phyloP scores from a whole-genome alignment of 1,140 invertebrate genomes.

The Caenorhabditis tropicalis region DNA sequence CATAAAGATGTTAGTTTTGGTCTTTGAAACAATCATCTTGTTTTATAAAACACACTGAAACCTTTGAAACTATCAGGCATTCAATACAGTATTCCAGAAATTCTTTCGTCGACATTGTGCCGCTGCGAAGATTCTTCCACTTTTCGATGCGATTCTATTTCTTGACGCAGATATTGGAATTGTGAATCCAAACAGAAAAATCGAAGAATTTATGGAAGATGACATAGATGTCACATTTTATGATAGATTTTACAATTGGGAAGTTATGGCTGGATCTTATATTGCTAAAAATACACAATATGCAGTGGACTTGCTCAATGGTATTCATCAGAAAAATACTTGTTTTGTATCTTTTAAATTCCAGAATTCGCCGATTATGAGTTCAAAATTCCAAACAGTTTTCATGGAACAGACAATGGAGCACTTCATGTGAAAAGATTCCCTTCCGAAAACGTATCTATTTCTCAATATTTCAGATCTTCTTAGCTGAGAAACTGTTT shows the following conservation, averaged over 20 bases:
- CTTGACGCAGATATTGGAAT: conserved; percentile 68
- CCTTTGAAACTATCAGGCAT: neutral
- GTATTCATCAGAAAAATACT: neutral
- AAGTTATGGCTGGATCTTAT: conserved; percentile 65
- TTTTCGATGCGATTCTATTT: conserved; percentile 61
- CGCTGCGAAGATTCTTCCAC: neutral
- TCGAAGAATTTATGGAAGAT: conserved; percentile 66
- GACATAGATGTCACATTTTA: conserved; percentile 65
- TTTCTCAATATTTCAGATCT: neutral
- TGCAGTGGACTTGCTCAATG: conserved; percentile 59
- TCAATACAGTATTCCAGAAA: neutral
- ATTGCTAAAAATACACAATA: conserved; percentile 63
- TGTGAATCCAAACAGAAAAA: conserved; percentile 64
- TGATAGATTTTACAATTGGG: conserved; percentile 69
- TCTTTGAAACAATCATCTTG: neutral
- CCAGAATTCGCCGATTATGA: conserved; percentile 12
- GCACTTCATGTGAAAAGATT: neutral
- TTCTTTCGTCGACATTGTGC: conserved; percentile 45
- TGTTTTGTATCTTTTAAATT: neutral
- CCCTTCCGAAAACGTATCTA: neutral
- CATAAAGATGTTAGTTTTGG: neutral
- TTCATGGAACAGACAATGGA: conserved; percentile 44
- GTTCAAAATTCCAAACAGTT: neutral
- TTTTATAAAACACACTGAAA: neutral
- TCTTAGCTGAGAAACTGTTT: neutral